These are phyloP conservation scores for Ptilodon capucinus DNA, from an alignment of 2,888 invertebrate genomes.

Conservation along the genomic window DNA sequence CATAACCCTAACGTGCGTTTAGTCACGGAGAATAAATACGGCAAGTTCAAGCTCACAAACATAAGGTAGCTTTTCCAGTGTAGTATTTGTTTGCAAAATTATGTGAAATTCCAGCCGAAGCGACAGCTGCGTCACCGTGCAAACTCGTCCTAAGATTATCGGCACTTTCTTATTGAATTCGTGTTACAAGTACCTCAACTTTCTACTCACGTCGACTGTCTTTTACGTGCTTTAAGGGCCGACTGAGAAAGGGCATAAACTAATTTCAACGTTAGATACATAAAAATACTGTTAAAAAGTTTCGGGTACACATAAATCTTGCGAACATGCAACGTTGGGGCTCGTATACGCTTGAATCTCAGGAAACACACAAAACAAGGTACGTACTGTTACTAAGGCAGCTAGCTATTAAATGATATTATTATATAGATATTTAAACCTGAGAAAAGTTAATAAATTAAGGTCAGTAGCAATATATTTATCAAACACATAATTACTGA, in stretches of 20 bases:
- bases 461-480: too few relatives aligned
- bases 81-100: constrained; percentile 17
- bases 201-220: constrained; percentile 23
- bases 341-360: neutral
- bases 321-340: constrained; percentile 24
- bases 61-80: constrained; percentile 14
- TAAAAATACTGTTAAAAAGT: constrained; percentile 46
- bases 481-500: too few relatives aligned
- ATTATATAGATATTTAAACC: too few relatives aligned
- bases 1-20: neutral
- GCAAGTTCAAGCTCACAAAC: constrained; percentile 15
- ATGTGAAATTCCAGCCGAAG: constrained; percentile 17
- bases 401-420: too few relatives aligned
- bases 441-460: too few relatives aligned
- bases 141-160: constrained; percentile 9
- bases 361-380: neutral
- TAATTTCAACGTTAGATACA: constrained; percentile 37
- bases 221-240: constrained; percentile 24
- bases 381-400: too few relatives aligned
- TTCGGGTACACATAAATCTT: constrained; percentile 40
- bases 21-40: neutral
- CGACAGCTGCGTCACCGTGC: constrained; percentile 7
- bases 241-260: constrained; percentile 28
- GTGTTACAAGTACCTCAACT: constrained; percentile 11
- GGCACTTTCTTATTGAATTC: constrained; percentile 16